Evolutionary conservation across 2,113 vertebrate genomes (phyloP), one percentile per base, ranked within the genome.

Genomic region (Caranx melampygus): DNA sequence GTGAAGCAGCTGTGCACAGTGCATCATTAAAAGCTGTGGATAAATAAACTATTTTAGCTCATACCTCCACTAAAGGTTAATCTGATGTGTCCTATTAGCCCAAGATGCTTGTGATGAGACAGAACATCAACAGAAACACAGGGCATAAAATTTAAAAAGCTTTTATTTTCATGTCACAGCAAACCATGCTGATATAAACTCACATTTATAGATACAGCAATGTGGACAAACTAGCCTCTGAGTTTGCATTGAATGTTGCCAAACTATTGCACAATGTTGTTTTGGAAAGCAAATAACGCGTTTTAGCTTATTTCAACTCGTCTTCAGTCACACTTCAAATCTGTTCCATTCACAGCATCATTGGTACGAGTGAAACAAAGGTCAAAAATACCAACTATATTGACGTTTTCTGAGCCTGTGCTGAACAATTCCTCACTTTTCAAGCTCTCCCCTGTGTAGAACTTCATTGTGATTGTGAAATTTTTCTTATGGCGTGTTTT

Each of bases 251-350:
- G 52, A 51, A 78, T 67, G 75, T 89, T 90, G 75, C 84, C 69
- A 66, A 76, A 77, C 49, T 92, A 94, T 95, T 94, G 93, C 92
- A 94, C 89, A 83, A 72, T 69, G 49, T 57, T 20, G 11, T 77
- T 78, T 45, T 40, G 40, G 8, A 76, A 81, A 81, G 66, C 21
- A 84, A 72, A n/a, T 40, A 70, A 66, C 44, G n/a, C 4, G 3
- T 60, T 59, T 70, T 5, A 59, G 13, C 58, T 72, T 47, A 7
- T 79, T 85, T 49, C 11, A 37, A 61, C 62, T 34, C 49, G 20
- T 72, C n/a, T 12, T 58, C 55, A n/a, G 0, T 57, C 60, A 52
- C 11, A 42, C 55, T 42, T 70, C 4, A 15, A 74, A 10, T 59
- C 37, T 3, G 13, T 51, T 67, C 40, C 58, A 72, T 83, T 87